These are phyloP conservation scores for Menidia menidia DNA, from an alignment of 2,797 vertebrate genomes.

Conservation along the genomic window DNA sequence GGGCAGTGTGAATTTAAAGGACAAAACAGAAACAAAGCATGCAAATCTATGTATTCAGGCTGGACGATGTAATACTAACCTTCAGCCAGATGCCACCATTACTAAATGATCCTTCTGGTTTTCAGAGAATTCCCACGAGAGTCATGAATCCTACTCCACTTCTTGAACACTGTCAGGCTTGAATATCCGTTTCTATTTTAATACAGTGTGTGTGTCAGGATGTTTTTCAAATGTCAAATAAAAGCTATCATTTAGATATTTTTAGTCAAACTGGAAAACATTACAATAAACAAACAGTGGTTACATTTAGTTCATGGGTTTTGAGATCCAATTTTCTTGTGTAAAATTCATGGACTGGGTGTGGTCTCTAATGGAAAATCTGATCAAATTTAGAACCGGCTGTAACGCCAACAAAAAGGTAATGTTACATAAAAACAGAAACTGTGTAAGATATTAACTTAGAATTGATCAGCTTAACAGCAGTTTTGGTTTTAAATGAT, in stretches of 20 bases:
- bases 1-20: background rate
- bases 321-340: background rate
- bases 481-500: no score
- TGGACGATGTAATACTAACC: constrained; percentile 39
- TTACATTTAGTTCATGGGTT: constrained; percentile 10
- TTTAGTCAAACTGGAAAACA: constrained; percentile 1
- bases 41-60: constrained; percentile 17
- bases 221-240: constrained; percentile 48
- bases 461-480: no score
- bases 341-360: constrained; percentile 14
- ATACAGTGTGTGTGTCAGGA: constrained; percentile 14
- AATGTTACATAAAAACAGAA: background rate
- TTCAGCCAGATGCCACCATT: constrained; percentile 68
- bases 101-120: constrained; percentile 62
- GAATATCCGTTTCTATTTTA: constrained; percentile 45
- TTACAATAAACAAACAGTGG: background rate
- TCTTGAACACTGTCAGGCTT: constrained; percentile 26
- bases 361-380: constrained; percentile 29
- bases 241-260: constrained; percentile 23
- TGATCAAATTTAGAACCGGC: constrained; percentile 6
- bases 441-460: no score
- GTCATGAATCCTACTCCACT: constrained; percentile 44
- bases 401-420: constrained; percentile 4
- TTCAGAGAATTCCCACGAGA: constrained; percentile 48
- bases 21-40: constrained; percentile 11